Evolutionary conservation across 2,797 vertebrate genomes (phyloP).

Genomic region (Momotus momota): DNA sequence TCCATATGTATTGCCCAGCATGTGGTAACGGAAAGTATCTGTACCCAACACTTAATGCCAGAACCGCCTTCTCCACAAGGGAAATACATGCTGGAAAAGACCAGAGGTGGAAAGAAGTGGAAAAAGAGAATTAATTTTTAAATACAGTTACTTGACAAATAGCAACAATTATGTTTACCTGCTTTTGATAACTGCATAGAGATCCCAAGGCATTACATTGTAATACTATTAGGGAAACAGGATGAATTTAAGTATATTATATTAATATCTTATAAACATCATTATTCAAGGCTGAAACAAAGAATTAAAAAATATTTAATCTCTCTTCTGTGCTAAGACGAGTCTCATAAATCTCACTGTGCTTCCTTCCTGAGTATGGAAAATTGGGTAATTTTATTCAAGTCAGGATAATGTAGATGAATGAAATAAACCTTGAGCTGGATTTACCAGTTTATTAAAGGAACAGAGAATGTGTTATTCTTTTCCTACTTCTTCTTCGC

Average conservation of each 20-base stretch:
- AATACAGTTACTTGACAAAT: neutral
- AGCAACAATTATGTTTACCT: neutral
- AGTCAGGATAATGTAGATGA: neutral
- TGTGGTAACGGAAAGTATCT: neutral
- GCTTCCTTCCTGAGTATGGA: neutral
- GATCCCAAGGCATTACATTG: neutral
- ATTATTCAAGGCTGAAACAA: conserved; percentile 19
- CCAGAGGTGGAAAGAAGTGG: neutral
- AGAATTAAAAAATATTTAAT: neutral
- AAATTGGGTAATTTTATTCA: conserved; percentile 11
- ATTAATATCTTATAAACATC: neutral
- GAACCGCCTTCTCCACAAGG: neutral
- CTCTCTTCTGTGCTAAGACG: neutral
- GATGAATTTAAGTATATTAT: neutral
- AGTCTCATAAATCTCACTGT: neutral
- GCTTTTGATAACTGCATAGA: conserved; percentile 13
- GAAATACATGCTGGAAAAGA: neutral
- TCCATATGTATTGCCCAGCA: neutral
- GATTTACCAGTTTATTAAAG: neutral
- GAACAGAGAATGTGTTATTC: neutral
- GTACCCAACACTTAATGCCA: neutral
- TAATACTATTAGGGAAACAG: neutral
- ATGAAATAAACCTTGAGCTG: neutral
- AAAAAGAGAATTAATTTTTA: neutral
- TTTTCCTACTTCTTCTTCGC: neutral